These are phyloP conservation scores for Drosophila pseudoobscura DNA, from an alignment of 1,140 invertebrate genomes.

Conservation along the genomic window DNA sequence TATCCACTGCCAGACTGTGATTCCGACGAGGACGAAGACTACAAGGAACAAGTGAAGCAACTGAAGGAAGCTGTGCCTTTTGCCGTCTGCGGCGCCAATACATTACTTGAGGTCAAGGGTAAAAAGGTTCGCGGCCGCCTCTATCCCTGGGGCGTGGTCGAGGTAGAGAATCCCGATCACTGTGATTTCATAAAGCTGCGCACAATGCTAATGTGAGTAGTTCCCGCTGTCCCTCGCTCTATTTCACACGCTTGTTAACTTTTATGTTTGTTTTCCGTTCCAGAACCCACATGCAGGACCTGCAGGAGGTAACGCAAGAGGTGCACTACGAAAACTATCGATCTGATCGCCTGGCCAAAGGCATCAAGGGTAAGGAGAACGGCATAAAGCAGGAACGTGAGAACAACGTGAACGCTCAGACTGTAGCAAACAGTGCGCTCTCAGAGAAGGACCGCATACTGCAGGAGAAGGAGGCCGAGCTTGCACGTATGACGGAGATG, in stretches of 20 bases:
- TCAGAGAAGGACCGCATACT: conserved; percentile 92
- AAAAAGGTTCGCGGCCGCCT: conserved; percentile 94
- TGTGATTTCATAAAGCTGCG: conserved; percentile 99
- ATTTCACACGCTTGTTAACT: too few species aligned
- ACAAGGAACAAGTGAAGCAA: conserved; percentile 96
- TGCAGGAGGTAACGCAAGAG: conserved; percentile 97
- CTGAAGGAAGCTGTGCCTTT: conserved; percentile 97
- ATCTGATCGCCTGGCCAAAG: conserved; percentile 92
- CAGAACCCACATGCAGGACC: conserved; percentile 97
- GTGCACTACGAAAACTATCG: conserved; percentile 99
- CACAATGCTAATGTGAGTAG: conserved; percentile 95
- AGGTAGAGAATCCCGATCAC: conserved; percentile 99
- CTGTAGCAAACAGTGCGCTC: conserved; percentile 77
- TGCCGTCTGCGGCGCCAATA: conserved; percentile 99
- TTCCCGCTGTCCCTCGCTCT: too few species aligned
- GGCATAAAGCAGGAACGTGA: conserved; percentile 73
- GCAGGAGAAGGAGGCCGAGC: conserved; percentile 95
- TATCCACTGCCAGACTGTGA: conserved; percentile 98
- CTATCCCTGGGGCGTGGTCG: conserved; percentile 99
- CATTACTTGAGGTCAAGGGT: conserved; percentile 94
- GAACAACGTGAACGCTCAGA: conserved; percentile 43
- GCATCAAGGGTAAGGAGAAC: conserved; percentile 85
- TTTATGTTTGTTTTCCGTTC: not conserved
- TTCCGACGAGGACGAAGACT: conserved; percentile 97
- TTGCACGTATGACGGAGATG: conserved; percentile 97